Base-by-base conservation (phyloP, 2,113 vertebrate species). In the Progne subis region DNA sequence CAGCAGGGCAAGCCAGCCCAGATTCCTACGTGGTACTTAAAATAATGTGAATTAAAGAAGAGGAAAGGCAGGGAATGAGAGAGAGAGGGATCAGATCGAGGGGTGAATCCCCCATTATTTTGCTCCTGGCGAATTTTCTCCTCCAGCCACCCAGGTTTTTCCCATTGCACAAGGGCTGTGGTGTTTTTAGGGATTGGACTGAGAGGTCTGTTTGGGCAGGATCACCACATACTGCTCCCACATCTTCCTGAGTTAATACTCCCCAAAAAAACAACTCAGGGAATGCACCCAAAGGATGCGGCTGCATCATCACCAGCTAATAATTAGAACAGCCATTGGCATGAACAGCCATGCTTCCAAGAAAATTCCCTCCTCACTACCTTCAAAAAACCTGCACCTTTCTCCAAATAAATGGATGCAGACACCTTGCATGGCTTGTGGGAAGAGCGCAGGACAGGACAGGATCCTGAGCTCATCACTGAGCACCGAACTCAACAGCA, bases 271-370 rank as follows among this genome's bases (percentile, higher is more conserved):
- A 7, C 18, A 57, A 6, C 43, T 9, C 6, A 0, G 8, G 68
- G 80, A 81, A 74, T 0, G 0, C 0, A 0, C 63, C 41, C 32
- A 9, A 77, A 80, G 59, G 59, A 65, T 0, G 0, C 3, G 2
- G 34, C 39, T 37, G 17, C 5, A 0, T 5, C 78, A 60, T 82
- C 24, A 44, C 61, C 41, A 16, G n/a, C 25, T 34, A 46, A 71
- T 26, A 70, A 44, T 34, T 21, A 43, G 32, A 53, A 74, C 12
- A 47, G 26, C 1, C 20, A 32, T 2, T 7, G 39, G 43, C 7
- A 55, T 2, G 18, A 64, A 64, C 7, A 46, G 5, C 24, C 41
- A 41, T 3, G 1, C 49, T 55, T 63, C 46, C 37, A 87, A 69
- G 20, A 8, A 71, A 50, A 49, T n/a, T 41, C 25, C 15, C 10